Evolutionary conservation across 92 coral and sea anemone species (phyloP).

Genomic region (Actinernus sp.): DNA sequence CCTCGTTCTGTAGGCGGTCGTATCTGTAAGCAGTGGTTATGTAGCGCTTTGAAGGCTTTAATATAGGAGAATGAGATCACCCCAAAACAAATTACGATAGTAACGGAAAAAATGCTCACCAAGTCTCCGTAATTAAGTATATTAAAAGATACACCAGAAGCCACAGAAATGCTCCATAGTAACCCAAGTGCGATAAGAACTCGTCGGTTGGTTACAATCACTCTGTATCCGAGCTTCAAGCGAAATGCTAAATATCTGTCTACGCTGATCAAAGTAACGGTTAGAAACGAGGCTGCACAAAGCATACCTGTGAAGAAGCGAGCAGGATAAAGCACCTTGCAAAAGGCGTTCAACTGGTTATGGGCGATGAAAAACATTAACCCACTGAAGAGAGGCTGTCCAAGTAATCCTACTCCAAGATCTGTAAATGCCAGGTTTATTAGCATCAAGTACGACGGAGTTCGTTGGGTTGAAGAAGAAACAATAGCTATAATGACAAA

Average conservation of each 20-base stretch:
- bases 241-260: background rate
- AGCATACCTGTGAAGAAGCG: background rate
- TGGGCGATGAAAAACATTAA: background rate
- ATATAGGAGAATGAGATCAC: background rate
- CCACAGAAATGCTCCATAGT: background rate
- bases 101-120: background rate
- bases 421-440: slow-evolving; percentile 1
- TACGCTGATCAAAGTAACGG: background rate
- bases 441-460: background rate
- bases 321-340: background rate
- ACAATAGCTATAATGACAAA: background rate
- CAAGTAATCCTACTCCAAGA: background rate
- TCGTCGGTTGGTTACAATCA: background rate
- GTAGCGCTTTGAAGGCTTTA: background rate
- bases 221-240: background rate
- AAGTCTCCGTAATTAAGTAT: background rate
- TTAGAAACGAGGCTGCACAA: background rate
- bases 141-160: background rate
- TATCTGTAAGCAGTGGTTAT: background rate
- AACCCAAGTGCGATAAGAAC: background rate
- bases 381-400: background rate
- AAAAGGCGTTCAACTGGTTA: background rate
- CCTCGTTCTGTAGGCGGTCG: too few species aligned
- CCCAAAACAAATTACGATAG: background rate
- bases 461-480: background rate